phyloP scores from a whole-genome alignment of 2,888 invertebrate genomes.

The Graphium colonna region DNA sequence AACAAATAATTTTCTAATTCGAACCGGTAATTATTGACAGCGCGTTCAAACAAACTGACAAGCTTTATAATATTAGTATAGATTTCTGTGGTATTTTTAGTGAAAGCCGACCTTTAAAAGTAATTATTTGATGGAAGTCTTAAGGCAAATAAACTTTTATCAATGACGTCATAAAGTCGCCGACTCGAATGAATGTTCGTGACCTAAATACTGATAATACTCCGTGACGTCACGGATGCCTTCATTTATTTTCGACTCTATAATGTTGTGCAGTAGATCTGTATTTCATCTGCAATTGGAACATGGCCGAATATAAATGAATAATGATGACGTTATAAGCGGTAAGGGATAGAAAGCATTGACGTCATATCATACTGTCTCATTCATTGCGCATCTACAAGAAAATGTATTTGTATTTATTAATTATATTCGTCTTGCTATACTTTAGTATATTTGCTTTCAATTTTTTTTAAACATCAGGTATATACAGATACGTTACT shows the following conservation, averaged over 20 bases:
- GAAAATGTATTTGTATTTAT: too few species aligned
- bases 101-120: neutral
- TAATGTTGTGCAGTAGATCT: neutral
- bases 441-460: too few species aligned
- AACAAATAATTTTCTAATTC: neutral
- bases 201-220: slow-evolving; percentile 18
- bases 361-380: slow-evolving; percentile 4
- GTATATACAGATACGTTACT: too few species aligned
- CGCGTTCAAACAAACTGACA: neutral
- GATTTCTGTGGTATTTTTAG: neutral
- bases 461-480: too few species aligned
- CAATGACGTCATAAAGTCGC: slow-evolving; percentile 19
- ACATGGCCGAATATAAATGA: neutral
- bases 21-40: neutral
- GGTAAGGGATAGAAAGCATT: neutral
- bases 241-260: slow-evolving; percentile 7
- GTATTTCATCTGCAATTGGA: neutral
- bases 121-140: slow-evolving; percentile 8
- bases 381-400: too few species aligned
- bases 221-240: slow-evolving; percentile 15
- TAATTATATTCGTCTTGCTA: too few species aligned
- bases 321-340: slow-evolving; percentile 11
- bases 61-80: neutral
- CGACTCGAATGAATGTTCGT: slow-evolving; percentile 12
- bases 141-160: slow-evolving; percentile 17